These are phyloP conservation scores for Sinocyclocheilus maitianheensis DNA, from an alignment of 2,113 vertebrate genomes.

Conservation along the genomic window DNA sequence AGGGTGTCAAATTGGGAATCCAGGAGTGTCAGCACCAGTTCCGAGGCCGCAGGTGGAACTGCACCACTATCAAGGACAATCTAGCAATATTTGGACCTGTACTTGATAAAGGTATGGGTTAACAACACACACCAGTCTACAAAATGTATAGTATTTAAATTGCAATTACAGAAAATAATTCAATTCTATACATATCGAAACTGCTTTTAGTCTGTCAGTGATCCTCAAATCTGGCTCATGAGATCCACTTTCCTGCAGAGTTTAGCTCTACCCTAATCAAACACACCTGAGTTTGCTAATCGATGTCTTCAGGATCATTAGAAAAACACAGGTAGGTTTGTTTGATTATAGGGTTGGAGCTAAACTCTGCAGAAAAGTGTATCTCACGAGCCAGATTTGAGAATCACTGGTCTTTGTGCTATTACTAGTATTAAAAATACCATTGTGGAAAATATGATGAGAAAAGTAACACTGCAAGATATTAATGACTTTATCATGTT, in stretches of 20 bases:
- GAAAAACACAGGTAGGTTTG: too few relatives aligned
- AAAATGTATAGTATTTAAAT: neutral
- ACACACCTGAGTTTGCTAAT: too few relatives aligned
- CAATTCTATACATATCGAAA: too few relatives aligned
- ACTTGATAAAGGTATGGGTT: slow-evolving; percentile 88
- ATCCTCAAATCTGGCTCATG: too few relatives aligned
- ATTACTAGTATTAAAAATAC: neutral
- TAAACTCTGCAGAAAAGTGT: too few relatives aligned
- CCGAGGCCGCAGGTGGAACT: slow-evolving; percentile 87
- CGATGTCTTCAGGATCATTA: too few relatives aligned
- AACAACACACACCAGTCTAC: neutral
- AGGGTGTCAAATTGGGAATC: slow-evolving; percentile 93
- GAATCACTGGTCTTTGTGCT: too few relatives aligned
- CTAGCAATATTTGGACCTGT: slow-evolving; percentile 96
- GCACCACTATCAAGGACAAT: slow-evolving; percentile 91
- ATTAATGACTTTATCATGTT: neutral
- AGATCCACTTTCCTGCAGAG: too few relatives aligned
- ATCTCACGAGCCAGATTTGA: too few relatives aligned
- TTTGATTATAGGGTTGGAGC: too few relatives aligned
- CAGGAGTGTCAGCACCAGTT: slow-evolving; percentile 90
- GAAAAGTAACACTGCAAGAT: neutral
- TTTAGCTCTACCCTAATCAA: too few relatives aligned
- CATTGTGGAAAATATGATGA: neutral
- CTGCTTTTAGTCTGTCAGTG: neutral
- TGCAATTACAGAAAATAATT: neutral